A percentile compares a stretch with the other conserved stretches of the same genome.
These are phyloP conservation scores for Ceriagrion tenellum DNA, from an alignment of 2,888 invertebrate species.

Conservation along the genomic window DNA sequence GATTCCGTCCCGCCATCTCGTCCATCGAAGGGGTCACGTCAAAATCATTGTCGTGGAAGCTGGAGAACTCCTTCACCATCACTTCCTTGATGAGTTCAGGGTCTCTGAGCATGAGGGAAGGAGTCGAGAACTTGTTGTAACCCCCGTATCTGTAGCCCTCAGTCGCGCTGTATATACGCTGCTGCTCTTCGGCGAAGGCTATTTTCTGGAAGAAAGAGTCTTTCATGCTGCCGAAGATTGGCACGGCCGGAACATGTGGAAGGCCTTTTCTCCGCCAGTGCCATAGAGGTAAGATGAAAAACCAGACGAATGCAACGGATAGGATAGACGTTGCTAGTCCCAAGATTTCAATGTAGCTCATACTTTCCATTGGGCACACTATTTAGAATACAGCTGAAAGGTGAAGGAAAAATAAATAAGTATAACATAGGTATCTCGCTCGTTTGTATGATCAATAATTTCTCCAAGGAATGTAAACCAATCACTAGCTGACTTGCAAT, in stretches of 20 bases:
- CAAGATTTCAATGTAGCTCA: not conserved
- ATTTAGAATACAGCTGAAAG: not conserved
- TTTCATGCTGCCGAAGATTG: conserved; percentile 15
- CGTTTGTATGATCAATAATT: too few species aligned
- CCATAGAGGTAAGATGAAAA: not conserved
- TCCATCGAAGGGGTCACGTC: conserved; percentile 83
- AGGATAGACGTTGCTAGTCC: not conserved
- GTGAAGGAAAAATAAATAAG: not conserved
- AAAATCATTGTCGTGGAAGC: conserved; percentile 84
- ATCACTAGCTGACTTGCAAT: too few species aligned
- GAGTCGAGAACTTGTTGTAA: conserved; percentile 75
- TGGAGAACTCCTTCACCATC: conserved; percentile 82
- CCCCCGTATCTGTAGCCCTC: conserved; percentile 67
- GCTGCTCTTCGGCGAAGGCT: not conserved
- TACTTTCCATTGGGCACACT: not conserved
- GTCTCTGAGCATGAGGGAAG: conserved; percentile 82
- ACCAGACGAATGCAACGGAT: conserved; percentile 3
- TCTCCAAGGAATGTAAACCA: too few species aligned
- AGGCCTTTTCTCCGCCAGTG: conserved; percentile 45
- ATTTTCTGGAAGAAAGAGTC: conserved; percentile 28
- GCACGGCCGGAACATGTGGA: not conserved
- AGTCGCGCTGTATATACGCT: not conserved
- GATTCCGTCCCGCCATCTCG: conserved; percentile 76
- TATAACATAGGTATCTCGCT: too few species aligned
- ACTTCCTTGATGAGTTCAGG: conserved; percentile 81